phyloP scores from a whole-genome alignment of 2,888 invertebrate species.

The Macroteleia sp. region DNA sequence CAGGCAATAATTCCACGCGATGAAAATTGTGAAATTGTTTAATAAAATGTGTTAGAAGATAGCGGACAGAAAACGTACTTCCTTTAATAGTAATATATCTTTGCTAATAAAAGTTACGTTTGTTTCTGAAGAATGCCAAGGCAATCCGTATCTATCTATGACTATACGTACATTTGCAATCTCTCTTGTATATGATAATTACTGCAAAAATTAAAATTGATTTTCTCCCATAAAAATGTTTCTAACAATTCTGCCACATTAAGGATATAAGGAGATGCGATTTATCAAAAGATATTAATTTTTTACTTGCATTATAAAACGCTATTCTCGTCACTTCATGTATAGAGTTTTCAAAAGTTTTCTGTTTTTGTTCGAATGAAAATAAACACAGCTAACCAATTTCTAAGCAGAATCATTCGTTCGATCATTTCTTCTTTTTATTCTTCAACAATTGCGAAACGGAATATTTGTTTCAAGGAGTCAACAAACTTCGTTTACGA shows the following conservation, averaged over 20 bases:
- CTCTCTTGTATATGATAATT: conserved; percentile 34
- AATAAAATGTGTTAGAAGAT: conserved; percentile 43
- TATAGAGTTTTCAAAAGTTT: too few species aligned
- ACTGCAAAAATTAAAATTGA: conserved; percentile 32
- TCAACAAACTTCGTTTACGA: too few species aligned
- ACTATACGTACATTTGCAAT: conserved; percentile 38
- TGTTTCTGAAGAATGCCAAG: conserved; percentile 64
- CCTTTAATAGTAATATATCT: conserved; percentile 59
- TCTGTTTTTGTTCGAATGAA: too few species aligned
- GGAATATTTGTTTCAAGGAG: too few species aligned
- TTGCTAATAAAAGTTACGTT: conserved; percentile 57
- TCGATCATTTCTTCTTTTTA: too few species aligned
- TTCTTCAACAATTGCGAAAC: too few species aligned
- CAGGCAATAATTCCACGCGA: conserved; percentile 20
- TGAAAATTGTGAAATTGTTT: conserved; percentile 55
- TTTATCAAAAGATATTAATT: too few species aligned
- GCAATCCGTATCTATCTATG: conserved; percentile 47
- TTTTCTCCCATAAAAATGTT: conserved; percentile 38
- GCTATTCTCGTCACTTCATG: too few species aligned
- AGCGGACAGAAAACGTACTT: conserved; percentile 46
- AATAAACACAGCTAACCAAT: too few species aligned
- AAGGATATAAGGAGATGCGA: too few species aligned
- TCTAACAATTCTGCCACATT: background rate
- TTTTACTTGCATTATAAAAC: too few species aligned
- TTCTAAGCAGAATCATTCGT: too few species aligned